phyloP scores from a whole-genome alignment of 2,113 vertebrate species.

The Lepidothrix coronata region DNA sequence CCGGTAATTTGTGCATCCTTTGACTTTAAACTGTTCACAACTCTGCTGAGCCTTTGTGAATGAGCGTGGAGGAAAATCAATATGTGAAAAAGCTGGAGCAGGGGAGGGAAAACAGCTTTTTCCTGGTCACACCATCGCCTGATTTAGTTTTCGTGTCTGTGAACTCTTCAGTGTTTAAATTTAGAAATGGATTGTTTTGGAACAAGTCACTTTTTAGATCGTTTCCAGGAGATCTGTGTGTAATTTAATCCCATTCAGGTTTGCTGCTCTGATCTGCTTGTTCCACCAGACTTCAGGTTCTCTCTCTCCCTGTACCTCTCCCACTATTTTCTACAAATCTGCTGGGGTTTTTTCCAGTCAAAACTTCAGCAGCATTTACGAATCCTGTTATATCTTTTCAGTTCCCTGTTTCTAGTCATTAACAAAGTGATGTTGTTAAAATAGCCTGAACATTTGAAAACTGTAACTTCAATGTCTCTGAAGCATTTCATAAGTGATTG shows the following conservation, averaged over 20 bases:
- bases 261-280: not conserved
- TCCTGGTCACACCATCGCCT: not conserved
- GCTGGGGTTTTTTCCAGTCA: rapidly evolving
- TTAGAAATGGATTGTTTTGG: constrained; percentile 28
- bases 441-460: not conserved
- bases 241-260: constrained; percentile 10
- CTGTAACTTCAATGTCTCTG: not conserved
- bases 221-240: constrained; percentile 32
- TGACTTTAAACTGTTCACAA: constrained; percentile 27
- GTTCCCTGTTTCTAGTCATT: not conserved
- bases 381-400: not conserved
- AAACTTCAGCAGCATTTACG: not conserved
- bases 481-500: not conserved
- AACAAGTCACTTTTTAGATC: constrained; percentile 18
- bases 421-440: not conserved
- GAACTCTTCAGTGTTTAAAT: constrained; percentile 35
- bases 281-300: not conserved
- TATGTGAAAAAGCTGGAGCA: constrained; percentile 18
- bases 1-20: constrained; percentile 14
- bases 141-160: not conserved
- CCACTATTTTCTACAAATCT: not conserved
- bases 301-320: not conserved
- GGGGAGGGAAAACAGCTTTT: not conserved
- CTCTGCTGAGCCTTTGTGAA: constrained; percentile 35
- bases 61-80: constrained; percentile 14